Base-by-base conservation (phyloP, 2,113 vertebrate genomes). In the Pongo abelii region DNA sequence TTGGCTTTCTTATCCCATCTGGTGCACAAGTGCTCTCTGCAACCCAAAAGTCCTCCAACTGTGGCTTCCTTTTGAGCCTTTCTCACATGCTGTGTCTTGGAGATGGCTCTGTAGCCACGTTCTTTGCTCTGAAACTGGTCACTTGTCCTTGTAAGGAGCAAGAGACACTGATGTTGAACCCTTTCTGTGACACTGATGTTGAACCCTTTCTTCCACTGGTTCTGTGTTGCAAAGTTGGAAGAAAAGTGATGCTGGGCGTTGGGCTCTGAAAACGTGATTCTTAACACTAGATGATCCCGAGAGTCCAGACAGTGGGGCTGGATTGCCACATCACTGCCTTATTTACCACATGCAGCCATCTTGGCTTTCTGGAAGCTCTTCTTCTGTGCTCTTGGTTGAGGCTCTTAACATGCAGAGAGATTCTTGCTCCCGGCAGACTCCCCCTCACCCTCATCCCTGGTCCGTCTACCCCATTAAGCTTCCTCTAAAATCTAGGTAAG, bases 311-410 rank as follows among this genome's bases (percentile, higher is more conserved):
- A 40, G 14, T 3, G 1, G 11, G 2, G 40, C 22, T 0, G 2
- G 6, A 0, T 17, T 1, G 59, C 43, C 13, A 0, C 16, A 0
- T 81, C 55, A 0, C 30, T 48, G 6, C 0, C 18, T 52, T 0
- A 0, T 2, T 4, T 69, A 6, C 91, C 13, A 0, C 30, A 0
- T 0, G 0, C 57, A 46, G 9, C 46, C 10, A 0, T 3, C 8
- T 20, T 10, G 61, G 27, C 27, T 35, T 77, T 32, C 50, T 1
- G n/a, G 17, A 23, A 61, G 52, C 35, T 12, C 38, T 57, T 12
- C 38, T 57, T 78, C 50, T 23, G 7, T 25, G 74, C 32, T 70
- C 74, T 72, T 59, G 70, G 35, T 2, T 3, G 38, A 83, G 95
- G 50, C 43, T 69, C 80, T 96, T 52, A 30, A 30, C 9, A 25